phyloP scores from a whole-genome alignment of 2,888 invertebrate species.

The Resseliella maxima region DNA sequence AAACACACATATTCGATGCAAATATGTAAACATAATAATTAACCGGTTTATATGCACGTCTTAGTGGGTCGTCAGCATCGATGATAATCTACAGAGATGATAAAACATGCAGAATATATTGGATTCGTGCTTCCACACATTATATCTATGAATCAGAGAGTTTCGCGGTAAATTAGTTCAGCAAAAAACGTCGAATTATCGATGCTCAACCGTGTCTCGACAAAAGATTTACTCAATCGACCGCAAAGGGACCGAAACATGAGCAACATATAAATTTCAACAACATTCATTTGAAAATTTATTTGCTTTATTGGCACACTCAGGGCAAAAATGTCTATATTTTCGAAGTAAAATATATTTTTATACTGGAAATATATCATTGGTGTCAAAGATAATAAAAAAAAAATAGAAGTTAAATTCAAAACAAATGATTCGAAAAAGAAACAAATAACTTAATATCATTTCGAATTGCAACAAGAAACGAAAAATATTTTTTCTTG shows the following conservation, averaged over 20 bases:
- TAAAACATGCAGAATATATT: not conserved
- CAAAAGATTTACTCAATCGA: not conserved
- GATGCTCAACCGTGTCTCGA: not conserved
- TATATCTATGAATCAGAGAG: not conserved
- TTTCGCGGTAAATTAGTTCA: not conserved
- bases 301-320: not conserved
- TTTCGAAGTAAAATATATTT: too few relatives aligned
- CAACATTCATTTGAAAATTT: not conserved
- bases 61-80: constrained; percentile 3
- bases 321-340: too few relatives aligned
- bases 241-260: not conserved
- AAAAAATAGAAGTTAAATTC: too few relatives aligned
- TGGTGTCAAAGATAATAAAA: too few relatives aligned
- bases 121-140: not conserved
- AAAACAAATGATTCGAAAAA: too few relatives aligned
- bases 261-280: not conserved
- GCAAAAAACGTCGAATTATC: not conserved
- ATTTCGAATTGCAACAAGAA: too few relatives aligned
- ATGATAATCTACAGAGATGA: constrained; percentile 14
- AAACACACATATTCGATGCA: not conserved
- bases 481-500: too few relatives aligned
- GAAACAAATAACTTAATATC: too few relatives aligned
- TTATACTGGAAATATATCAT: too few relatives aligned
- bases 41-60: constrained; percentile 45
- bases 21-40: constrained; percentile 15